Evolutionary conservation across 2,888 invertebrate species (phyloP).

Genomic region (Odontocerum albicorne): DNA sequence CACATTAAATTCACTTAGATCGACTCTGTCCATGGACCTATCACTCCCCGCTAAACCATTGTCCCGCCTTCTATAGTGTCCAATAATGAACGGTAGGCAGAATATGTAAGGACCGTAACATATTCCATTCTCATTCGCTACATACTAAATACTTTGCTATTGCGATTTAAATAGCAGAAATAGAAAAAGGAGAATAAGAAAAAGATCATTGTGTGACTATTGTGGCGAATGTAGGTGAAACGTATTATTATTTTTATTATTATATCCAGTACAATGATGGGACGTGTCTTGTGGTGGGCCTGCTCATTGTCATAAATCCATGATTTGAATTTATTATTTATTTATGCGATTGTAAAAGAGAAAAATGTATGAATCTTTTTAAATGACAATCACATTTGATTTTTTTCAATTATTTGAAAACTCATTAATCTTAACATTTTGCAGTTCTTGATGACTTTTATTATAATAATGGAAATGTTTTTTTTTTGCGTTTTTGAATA

Average conservation of each 20-base stretch:
- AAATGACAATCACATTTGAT: too few relatives aligned
- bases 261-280: slow-evolving; percentile 22
- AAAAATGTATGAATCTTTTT: too few relatives aligned
- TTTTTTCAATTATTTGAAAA: too few relatives aligned
- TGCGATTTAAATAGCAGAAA: slow-evolving; percentile 35
- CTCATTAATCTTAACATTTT: too few relatives aligned
- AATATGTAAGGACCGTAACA: slow-evolving; percentile 11
- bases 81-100: slow-evolving; percentile 6
- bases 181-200: slow-evolving; percentile 22
- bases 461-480: too few relatives aligned
- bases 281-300: slow-evolving; percentile 33
- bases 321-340: slow-evolving; percentile 25
- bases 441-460: too few relatives aligned
- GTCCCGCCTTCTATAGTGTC: slow-evolving; percentile 16
- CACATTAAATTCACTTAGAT: too few relatives aligned
- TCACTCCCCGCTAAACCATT: slow-evolving; percentile 27
- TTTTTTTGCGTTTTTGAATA: too few relatives aligned
- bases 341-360: not conserved
- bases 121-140: slow-evolving; percentile 22
- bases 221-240: slow-evolving; percentile 34
- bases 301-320: slow-evolving; percentile 19
- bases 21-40: too few relatives aligned
- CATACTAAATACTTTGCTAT: slow-evolving; percentile 35
- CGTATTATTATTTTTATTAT: slow-evolving; percentile 26
- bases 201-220: slow-evolving; percentile 21